phyloP scores from a whole-genome alignment of 1,140 invertebrate genomes.

The Aphis gossypii region DNA sequence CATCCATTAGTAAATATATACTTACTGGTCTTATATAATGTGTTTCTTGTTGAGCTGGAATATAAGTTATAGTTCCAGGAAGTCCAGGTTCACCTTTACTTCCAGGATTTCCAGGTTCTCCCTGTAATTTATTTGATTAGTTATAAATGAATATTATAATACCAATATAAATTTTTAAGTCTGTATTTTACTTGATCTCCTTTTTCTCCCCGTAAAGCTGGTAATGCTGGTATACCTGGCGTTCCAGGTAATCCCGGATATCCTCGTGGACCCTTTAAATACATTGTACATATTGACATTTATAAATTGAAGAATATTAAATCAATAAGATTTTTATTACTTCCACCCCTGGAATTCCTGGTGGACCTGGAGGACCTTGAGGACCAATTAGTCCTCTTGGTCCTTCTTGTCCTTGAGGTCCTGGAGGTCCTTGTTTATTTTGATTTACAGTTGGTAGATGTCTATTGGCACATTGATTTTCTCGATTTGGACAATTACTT shows the following conservation, averaged over 20 bases:
- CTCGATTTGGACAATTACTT: conserved; percentile 7
- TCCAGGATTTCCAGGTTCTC: conserved; percentile 61
- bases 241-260: conserved; percentile 51
- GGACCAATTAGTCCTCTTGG: conserved; percentile 64
- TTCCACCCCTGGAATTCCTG: conserved; percentile 62
- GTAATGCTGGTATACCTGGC: conserved; percentile 62
- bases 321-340: conserved; percentile 54
- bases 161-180: conserved; percentile 64
- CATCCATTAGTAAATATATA: background rate
- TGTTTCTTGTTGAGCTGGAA: background rate
- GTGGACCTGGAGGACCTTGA: conserved; percentile 64
- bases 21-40: conserved; percentile 38
- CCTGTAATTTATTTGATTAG: background rate
- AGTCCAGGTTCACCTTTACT: conserved; percentile 65
- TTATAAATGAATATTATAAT: conserved; percentile 54
- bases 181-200: conserved; percentile 64
- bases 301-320: background rate
- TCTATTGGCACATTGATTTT: conserved; percentile 35
- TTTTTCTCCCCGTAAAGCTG: conserved; percentile 59
- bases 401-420: conserved; percentile 64
- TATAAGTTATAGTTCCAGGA: conserved; percentile 64
- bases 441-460: conserved; percentile 19
- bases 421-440: conserved; percentile 62
- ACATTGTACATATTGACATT: background rate
- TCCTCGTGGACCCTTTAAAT: conserved; percentile 63